Evolutionary conservation across 2,888 invertebrate species (phyloP).

Genomic region (Andrena camellia): DNA sequence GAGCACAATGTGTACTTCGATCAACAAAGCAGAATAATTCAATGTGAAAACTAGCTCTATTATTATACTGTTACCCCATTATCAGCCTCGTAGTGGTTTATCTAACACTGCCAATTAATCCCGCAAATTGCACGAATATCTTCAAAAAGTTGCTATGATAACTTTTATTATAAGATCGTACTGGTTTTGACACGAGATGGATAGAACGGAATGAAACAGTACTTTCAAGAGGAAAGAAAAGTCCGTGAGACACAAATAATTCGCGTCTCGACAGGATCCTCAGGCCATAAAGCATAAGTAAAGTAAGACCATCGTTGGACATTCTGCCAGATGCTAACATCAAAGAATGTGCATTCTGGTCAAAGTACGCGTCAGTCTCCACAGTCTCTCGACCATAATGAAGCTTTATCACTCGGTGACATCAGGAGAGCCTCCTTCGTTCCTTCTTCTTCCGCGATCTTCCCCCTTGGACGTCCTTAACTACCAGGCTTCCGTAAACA

Average conservation of each 20-base stretch:
- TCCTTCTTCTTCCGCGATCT: conserved; percentile 11
- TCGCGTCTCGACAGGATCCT: neutral
- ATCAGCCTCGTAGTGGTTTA: too few relatives aligned
- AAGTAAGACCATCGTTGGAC: neutral
- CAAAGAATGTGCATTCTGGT: conserved; percentile 28
- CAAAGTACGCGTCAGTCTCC: conserved; percentile 44
- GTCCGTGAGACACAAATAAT: neutral
- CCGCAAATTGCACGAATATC: too few relatives aligned
- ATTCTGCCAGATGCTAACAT: neutral
- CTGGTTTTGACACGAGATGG: neutral
- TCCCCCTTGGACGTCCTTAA: conserved; percentile 60
- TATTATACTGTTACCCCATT: too few relatives aligned
- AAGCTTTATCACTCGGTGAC: conserved; percentile 24
- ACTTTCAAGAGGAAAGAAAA: neutral
- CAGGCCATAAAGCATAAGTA: neutral
- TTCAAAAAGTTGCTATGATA: too few relatives aligned
- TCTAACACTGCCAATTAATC: too few relatives aligned
- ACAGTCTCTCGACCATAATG: conserved; percentile 16
- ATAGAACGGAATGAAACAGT: neutral
- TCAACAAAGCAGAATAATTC: too few relatives aligned
- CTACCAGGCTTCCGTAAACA: conserved; percentile 65
- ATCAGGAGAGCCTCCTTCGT: conserved; percentile 35
- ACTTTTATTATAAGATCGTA: too few relatives aligned
- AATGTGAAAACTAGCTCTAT: too few relatives aligned
- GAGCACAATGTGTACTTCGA: too few relatives aligned